Evolutionary conservation across 1,140 invertebrate genomes (phyloP), one percentile per base, ranked within the genome.

Genomic region (Homarus americanus): DNA sequence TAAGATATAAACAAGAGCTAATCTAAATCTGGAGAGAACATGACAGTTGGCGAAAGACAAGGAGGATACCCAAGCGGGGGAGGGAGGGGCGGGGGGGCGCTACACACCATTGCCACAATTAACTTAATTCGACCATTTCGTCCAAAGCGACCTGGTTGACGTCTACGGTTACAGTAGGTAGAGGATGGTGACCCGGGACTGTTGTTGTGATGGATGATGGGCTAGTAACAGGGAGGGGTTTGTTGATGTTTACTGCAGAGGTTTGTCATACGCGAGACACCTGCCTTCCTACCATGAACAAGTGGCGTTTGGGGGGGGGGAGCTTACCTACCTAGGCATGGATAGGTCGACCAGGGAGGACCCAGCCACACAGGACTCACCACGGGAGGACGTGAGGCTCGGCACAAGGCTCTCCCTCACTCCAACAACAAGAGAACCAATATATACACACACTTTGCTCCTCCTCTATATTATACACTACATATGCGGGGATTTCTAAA

Each of bases 91-190:
- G 73, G 38, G 72, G 75, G 75, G n/a, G 49, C 20, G 75, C 85
- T 79, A 87, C 85, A 79, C 84, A 86, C 85, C 84, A 87, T 66
- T 87, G 85, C 85, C 75, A 87, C 85, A 87, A 87, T 87, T 87
- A 87, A 87, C 85, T 87, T 79, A 87, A 87, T 87, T 79, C 75
- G 73, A 63, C 85, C 85, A 87, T 87, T 87, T 79, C 75, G 36
- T 79, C 85, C 40, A 66, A 78, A 66, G 58, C 53, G 53, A 87
- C 85, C 75, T 87, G 85, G 85, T 15, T 58, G 66, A 73, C 40
- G 40, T 10, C 44, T 17, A 9, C 44, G 2, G 44, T n/a, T n/a
- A n/a, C n/a, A n/a, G n/a, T n/a, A n/a, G n/a, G n/a, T n/a, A n/a
- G n/a, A n/a, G n/a, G n/a, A n/a, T n/a, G n/a, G n/a, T n/a, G n/a